phyloP scores from a whole-genome alignment of 2,113 vertebrate species.

The Semicossyphus pulcher region DNA sequence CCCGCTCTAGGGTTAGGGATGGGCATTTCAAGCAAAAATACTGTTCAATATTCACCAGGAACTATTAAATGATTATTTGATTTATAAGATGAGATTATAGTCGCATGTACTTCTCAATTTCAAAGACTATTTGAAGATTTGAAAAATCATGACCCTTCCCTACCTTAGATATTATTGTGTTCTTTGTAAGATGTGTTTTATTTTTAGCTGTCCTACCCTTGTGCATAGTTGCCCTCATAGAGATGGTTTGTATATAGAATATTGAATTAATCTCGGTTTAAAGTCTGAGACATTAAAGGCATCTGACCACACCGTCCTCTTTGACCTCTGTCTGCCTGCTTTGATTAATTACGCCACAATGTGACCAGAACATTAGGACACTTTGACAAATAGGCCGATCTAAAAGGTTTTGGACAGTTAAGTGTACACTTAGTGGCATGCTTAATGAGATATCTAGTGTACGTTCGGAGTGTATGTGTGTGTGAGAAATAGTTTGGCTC shows the following conservation, averaged over 20 bases:
- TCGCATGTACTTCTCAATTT: too few relatives aligned
- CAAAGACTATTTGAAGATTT: too few relatives aligned
- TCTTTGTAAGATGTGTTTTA: neutral
- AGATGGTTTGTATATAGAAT: neutral
- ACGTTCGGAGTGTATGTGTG: slow-evolving; percentile 11
- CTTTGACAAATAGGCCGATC: slow-evolving; percentile 65
- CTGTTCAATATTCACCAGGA: too few relatives aligned
- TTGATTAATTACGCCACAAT: slow-evolving; percentile 50
- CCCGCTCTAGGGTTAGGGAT: too few relatives aligned
- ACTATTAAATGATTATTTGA: too few relatives aligned
- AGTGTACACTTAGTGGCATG: slow-evolving; percentile 66
- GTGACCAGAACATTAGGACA: slow-evolving; percentile 38
- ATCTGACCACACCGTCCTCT: slow-evolving; percentile 17
- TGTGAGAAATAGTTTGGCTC: slow-evolving; percentile 28
- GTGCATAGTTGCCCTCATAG: neutral
- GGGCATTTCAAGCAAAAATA: too few relatives aligned
- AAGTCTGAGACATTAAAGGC: slow-evolving; percentile 34
- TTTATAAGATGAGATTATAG: too few relatives aligned
- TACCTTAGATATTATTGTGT: neutral
- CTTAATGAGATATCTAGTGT: slow-evolving; percentile 53
- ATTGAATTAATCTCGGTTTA: slow-evolving; percentile 22
- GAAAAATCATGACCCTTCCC: too few relatives aligned
- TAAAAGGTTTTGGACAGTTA: slow-evolving; percentile 80
- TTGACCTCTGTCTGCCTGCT: slow-evolving; percentile 51
- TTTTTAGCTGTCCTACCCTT: neutral